Base-by-base conservation (phyloP, 2,797 vertebrate species). In the Myiotriccus ornatus region DNA sequence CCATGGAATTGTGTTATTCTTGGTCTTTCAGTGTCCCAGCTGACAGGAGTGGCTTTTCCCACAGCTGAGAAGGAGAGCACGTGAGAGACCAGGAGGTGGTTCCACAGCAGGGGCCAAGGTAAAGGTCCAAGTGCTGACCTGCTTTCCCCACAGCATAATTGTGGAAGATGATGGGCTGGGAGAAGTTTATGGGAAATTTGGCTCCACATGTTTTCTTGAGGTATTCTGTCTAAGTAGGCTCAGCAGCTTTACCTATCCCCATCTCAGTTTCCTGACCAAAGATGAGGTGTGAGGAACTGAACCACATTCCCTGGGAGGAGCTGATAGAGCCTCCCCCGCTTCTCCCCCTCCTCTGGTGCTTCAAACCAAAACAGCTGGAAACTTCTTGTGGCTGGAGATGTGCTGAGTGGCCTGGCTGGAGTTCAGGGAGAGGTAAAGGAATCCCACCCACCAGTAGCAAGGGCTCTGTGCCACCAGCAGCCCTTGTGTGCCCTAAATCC, bases 341-440 rank as follows among this genome's bases (percentile, higher is more conserved):
- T 68, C 70, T 93, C 91, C 71, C 81, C 50, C 82, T 93, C 39
- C 49, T 20, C 71, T 90, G 71, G 71, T 93, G 75, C 89, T 94
- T 91, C 93, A 55, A 95, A 95, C 93, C 92, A 94, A 95, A 95
- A 57, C 93, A 96, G 89, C 95, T 96, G 93, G 93, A 93, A 95
- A 92, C 70, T 93, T 89, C 93, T 96, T 95, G 95, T 92, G 96
- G 94, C 93, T 93, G 84, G 92, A 92, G 94, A 96, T 96, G 93
- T 96, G 94, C 93, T 95, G 94, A 97, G 84, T 95, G 93, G 95
- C 92, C 95, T 95, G 96, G 95, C 94, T 91, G 88, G 74, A 68
- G 70, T 92, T 95, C 96, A 90, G 74, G 90, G 76, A 89, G 90
- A 93, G 87, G 84, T 94, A 91, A 95, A 96, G 82, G 84, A 96